Evolutionary conservation across 2,888 invertebrate species (phyloP).

Genomic region (Bibio marci): DNA sequence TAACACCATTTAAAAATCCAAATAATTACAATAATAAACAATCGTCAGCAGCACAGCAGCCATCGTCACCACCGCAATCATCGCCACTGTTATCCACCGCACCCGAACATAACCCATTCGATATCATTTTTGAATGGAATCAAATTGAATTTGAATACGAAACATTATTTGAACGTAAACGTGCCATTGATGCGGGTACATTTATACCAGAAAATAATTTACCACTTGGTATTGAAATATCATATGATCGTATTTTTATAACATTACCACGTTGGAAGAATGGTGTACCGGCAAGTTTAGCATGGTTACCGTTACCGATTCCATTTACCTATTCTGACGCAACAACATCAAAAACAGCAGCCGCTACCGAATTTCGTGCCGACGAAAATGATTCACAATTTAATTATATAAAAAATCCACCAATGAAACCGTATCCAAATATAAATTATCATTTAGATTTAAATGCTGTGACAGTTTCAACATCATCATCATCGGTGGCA

Average conservation of each 20-base stretch:
- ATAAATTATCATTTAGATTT: slow-evolving; percentile 33
- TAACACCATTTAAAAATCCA: no score
- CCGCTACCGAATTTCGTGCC: slow-evolving; percentile 29
- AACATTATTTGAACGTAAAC: slow-evolving; percentile 34
- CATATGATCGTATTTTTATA: slow-evolving; percentile 49
- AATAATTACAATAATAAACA: no score
- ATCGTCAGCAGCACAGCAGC: no score
- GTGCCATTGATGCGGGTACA: slow-evolving; percentile 41
- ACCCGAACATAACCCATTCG: slow-evolving; percentile 13
- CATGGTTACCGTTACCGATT: slow-evolving; percentile 40
- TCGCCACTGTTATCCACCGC: no score
- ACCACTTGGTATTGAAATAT: slow-evolving; percentile 56
- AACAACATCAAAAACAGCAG: no score
- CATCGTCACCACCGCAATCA: no score
- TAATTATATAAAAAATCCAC: slow-evolving; percentile 38
- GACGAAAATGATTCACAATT: slow-evolving; percentile 14
- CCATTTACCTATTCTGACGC: no score
- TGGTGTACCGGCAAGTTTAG: slow-evolving; percentile 58
- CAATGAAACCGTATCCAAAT: slow-evolving; percentile 53
- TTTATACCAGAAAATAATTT: slow-evolving; percentile 56
- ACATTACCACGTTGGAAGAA: slow-evolving; percentile 60
- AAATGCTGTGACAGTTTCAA: no score
- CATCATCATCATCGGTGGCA: no score
- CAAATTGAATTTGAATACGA: slow-evolving; percentile 56
- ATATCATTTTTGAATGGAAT: slow-evolving; percentile 54